phyloP scores from a whole-genome alignment of 2,888 invertebrate species.

The Platynereis dumerilii region DNA sequence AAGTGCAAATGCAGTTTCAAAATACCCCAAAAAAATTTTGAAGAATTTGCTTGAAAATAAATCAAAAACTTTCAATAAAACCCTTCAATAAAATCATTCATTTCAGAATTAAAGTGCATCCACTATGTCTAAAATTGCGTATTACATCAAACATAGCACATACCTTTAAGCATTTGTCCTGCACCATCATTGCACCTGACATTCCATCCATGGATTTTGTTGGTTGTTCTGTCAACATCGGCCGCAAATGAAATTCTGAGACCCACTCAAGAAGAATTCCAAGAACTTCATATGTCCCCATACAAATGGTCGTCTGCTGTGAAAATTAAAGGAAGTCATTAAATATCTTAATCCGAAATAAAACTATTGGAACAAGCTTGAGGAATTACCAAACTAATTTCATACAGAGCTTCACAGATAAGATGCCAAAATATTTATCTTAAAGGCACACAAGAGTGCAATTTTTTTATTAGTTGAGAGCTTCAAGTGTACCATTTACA shows the following conservation, averaged over 20 bases:
- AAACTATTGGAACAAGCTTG: too few relatives aligned
- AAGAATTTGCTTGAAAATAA: too few relatives aligned
- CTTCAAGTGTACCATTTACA: too few relatives aligned
- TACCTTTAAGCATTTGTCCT: slow-evolving; percentile 57
- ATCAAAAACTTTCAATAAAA: too few relatives aligned
- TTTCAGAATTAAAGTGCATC: too few relatives aligned
- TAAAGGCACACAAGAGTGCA: too few relatives aligned
- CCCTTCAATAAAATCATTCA: too few relatives aligned
- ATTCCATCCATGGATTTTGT: slow-evolving; percentile 46
- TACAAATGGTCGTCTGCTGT: not conserved
- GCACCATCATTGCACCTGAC: slow-evolving; percentile 45
- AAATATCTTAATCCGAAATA: not conserved
- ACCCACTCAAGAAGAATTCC: slow-evolving; percentile 55
- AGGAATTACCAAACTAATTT: too few relatives aligned
- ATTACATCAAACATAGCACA: slow-evolving; percentile 3
- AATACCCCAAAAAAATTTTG: not conserved
- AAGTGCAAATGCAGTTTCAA: not conserved
- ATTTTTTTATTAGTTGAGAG: too few relatives aligned
- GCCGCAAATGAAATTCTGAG: slow-evolving; percentile 54
- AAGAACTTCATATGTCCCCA: slow-evolving; percentile 46
- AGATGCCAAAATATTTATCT: too few relatives aligned
- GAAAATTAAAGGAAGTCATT: not conserved
- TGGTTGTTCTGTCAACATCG: slow-evolving; percentile 50
- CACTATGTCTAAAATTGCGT: too few relatives aligned
- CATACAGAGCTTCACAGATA: too few relatives aligned